Evolutionary conservation across 2,888 invertebrate species (phyloP).

Genomic region (Allacma fusca): DNA sequence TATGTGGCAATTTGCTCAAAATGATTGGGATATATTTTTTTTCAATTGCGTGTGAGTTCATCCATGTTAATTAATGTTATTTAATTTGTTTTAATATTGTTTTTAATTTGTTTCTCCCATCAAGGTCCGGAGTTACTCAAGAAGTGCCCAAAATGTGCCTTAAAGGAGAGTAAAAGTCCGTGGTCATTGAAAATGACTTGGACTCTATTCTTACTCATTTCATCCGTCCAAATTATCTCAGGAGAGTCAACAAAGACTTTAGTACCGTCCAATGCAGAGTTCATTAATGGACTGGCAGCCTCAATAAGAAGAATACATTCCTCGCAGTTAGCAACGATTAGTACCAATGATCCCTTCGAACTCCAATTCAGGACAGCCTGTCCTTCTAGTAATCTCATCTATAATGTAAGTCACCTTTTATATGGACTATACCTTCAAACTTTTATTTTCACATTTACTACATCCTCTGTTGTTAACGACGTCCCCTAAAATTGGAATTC

Average conservation of each 20-base stretch:
- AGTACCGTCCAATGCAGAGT: constrained; percentile 47
- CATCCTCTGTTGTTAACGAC: background rate
- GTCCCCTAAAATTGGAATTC: background rate
- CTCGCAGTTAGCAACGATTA: constrained; percentile 45
- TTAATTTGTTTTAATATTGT: background rate
- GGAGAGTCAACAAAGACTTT: constrained; percentile 13
- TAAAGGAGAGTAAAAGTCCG: constrained; percentile 11
- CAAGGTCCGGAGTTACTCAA: background rate
- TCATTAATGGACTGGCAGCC: constrained; percentile 56
- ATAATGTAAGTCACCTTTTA: constrained; percentile 53
- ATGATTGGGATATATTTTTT: too few species aligned
- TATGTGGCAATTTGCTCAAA: too few species aligned
- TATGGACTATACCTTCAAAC: too few species aligned
- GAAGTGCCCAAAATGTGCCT: constrained; percentile 38
- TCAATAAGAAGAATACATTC: constrained; percentile 50
- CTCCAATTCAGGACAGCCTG: constrained; percentile 58
- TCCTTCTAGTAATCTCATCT: constrained; percentile 58
- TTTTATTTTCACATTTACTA: too few species aligned
- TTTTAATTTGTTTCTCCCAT: background rate
- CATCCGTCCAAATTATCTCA: constrained; percentile 29
- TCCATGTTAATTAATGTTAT: background rate
- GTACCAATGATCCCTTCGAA: constrained; percentile 52
- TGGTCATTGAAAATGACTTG: constrained; percentile 1
- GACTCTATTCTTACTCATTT: constrained; percentile 12
- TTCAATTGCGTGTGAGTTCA: too few species aligned